phyloP scores from a whole-genome alignment of 1,140 invertebrate species.

The Euura lappo region DNA sequence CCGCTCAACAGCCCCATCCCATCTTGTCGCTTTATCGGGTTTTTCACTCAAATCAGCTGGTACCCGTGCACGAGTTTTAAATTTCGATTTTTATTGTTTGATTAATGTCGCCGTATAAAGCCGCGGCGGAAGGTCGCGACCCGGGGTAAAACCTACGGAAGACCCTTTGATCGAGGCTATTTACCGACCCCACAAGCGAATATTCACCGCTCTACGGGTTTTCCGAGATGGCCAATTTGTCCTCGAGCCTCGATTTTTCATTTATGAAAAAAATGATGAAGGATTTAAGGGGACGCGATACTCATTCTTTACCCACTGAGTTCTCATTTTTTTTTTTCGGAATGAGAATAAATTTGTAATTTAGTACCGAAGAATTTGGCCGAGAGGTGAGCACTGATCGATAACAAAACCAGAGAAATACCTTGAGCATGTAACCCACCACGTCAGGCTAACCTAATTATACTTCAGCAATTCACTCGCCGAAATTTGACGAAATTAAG shows the following conservation, averaged over 20 bases:
- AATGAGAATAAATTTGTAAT: no score
- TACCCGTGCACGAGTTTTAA: no score
- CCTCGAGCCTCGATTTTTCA: no score
- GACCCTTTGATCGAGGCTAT: constrained; percentile 8
- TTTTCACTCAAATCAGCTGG: no score
- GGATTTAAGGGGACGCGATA: no score
- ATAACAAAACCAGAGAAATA: neutral
- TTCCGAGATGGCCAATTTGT: constrained; percentile 12
- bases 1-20: no score
- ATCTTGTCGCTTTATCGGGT: no score
- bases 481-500: constrained; percentile 1
- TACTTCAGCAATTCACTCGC: neutral
- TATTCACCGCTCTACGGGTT: constrained; percentile 1
- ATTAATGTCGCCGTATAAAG: neutral
- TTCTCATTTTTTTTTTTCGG: no score
- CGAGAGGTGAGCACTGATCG: no score
- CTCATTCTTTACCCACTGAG: no score
- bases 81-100: constrained; percentile 1
- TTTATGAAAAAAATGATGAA: no score
- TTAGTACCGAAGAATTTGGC: no score
- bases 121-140: neutral
- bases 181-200: neutral
- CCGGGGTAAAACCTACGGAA: neutral
- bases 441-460: neutral
- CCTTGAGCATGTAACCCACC: neutral